Evolutionary conservation across 2,797 vertebrate species (phyloP).

Genomic region (Muscicapa striata): DNA sequence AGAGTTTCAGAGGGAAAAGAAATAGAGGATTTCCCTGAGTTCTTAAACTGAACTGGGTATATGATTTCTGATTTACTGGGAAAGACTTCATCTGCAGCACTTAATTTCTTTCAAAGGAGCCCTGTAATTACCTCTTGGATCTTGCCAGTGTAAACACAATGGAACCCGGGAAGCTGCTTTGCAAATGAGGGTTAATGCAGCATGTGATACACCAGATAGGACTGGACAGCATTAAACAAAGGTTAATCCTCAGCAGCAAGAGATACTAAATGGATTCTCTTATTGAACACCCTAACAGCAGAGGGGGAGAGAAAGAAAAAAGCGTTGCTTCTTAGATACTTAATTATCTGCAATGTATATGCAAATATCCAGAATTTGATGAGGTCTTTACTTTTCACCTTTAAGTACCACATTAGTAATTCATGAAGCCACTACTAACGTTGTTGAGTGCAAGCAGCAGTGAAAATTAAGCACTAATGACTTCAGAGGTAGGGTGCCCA

Average conservation of each 20-base stretch:
- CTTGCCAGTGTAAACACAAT: constrained; percentile 17
- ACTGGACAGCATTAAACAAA: not conserved
- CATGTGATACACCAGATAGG: not conserved
- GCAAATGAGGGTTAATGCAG: constrained; percentile 14
- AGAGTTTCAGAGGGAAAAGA: not conserved
- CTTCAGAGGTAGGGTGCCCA: constrained; percentile 60
- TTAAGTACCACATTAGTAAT: constrained; percentile 68
- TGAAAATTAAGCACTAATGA: constrained; percentile 68
- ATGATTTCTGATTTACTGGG: not conserved
- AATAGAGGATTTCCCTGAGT: not conserved
- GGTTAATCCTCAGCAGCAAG: constrained; percentile 20
- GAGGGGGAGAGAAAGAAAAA: not conserved
- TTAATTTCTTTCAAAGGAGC: constrained; percentile 15
- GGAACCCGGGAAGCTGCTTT: not conserved
- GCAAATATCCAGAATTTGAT: constrained; percentile 70
- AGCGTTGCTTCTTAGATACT: not conserved
- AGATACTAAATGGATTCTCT: constrained; percentile 16
- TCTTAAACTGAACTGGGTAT: not conserved
- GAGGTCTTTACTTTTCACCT: constrained; percentile 74
- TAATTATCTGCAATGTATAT: constrained; percentile 70
- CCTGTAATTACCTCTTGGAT: constrained; percentile 2
- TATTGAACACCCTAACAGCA: not conserved
- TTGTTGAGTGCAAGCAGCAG: constrained; percentile 32
- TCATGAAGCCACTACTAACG: constrained; percentile 57
- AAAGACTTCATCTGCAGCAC: not conserved